These are phyloP conservation scores for Sprattus sprattus DNA, from an alignment of 2,113 vertebrate genomes.

Conservation along the genomic window DNA sequence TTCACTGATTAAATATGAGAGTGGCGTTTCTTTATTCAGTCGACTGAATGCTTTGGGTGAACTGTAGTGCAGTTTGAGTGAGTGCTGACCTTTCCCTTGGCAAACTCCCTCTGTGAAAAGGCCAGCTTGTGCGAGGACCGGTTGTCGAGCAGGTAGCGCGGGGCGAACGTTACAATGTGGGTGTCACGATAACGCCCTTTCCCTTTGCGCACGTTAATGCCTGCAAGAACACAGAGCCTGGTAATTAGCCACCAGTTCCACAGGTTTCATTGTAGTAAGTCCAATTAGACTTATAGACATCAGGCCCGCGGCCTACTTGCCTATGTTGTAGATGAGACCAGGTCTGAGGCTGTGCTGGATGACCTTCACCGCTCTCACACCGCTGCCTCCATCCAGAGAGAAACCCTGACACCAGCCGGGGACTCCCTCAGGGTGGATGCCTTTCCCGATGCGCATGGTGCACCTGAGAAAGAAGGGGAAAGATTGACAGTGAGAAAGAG, in stretches of 20 bases:
- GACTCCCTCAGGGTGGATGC: slow-evolving; percentile 90
- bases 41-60: neutral
- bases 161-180: slow-evolving; percentile 93
- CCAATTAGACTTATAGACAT: neutral
- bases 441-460: slow-evolving; percentile 94
- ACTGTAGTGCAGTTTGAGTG: neutral
- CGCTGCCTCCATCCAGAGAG: slow-evolving; percentile 92
- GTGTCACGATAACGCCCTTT: slow-evolving; percentile 92
- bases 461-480: slow-evolving; percentile 73
- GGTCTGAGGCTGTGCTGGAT: slow-evolving; percentile 93
- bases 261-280: neutral
- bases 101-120: slow-evolving; percentile 94
- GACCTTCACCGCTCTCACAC: slow-evolving; percentile 92
- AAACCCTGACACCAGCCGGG: slow-evolving; percentile 98
- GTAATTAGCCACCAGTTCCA: neutral
- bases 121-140: slow-evolving; percentile 89
- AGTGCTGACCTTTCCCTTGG: slow-evolving; percentile 84
- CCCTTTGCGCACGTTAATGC: slow-evolving; percentile 93
- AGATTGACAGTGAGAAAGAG: slow-evolving; percentile 25
- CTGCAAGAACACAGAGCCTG: slow-evolving; percentile 60
- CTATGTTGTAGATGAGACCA: slow-evolving; percentile 97
- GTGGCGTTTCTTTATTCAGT: neutral
- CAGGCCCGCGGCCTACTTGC: slow-evolving; percentile 65
- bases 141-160: slow-evolving; percentile 93
- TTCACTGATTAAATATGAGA: neutral